Base-by-base conservation (phyloP, 35 echinoderm and acorn worm species). In the Amphiura filiformis region DNA sequence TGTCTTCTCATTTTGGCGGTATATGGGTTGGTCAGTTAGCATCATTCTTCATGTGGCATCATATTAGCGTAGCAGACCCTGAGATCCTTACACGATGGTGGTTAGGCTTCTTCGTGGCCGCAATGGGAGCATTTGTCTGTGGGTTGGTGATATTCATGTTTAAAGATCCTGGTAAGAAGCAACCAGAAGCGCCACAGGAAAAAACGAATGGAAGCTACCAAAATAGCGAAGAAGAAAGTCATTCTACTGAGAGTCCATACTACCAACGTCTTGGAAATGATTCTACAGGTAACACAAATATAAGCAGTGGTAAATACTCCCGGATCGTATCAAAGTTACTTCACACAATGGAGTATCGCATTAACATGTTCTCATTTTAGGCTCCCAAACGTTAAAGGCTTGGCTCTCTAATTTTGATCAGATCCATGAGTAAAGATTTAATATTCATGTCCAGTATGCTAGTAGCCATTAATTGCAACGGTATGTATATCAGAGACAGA, bases 81-180 rank as follows among this genome's bases (percentile, higher is more conserved):
- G 35, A 32, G 13, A 85, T 40, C 0, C 49, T 85, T 22, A 64
- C 83, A 31, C 56, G 56, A 2, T 85, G 83, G 83, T 85, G 83
- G 83, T 34, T 85, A 22, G 83, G 83, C 20, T 85, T 85, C 56
- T 85, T 85, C 56, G 31, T 32, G 15, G 56, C 83, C 15, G 83
- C 83, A 1, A 34, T 85, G 83, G 56, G 39, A 35, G 47, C 56
- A 28, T 37, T 85, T 33, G 83, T 85, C 32, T 30, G 56, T 36
- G 83, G 83, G 15, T 36, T 85, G 34, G 64, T 85, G 5, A 65
- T 85, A 20, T 85, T 85, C 83, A 85, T 85, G 83, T 56, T 61
- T 13, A 34, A 39, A 23, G 83, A 85, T 85, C 83, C 44, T 13
- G 56, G 35, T 61, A 85, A 85, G 17, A 11, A 30, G 26, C 61